Evolutionary conservation across 2,113 vertebrate species (phyloP).

Genomic region (Ophthalmolycus amberensis): DNA sequence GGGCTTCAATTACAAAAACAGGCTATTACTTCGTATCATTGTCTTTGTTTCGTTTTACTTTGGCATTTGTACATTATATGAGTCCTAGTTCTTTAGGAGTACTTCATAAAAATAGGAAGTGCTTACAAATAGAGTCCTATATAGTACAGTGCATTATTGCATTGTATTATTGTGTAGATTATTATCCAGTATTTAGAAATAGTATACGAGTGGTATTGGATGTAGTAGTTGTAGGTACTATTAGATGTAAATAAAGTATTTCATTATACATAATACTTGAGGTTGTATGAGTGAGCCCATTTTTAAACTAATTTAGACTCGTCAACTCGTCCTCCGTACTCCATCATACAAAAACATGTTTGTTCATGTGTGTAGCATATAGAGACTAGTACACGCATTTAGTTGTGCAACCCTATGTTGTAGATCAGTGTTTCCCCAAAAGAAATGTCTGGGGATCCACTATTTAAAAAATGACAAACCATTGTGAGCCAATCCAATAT

Average conservation of each 20-base stretch:
- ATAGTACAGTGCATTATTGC: background rate
- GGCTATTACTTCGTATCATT: background rate
- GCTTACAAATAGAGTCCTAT: background rate
- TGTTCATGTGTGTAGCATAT: too few species aligned
- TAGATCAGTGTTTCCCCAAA: too few species aligned
- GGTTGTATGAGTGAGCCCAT: background rate
- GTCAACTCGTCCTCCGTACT: too few species aligned
- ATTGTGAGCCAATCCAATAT: background rate
- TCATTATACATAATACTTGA: background rate
- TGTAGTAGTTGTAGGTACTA: too few species aligned
- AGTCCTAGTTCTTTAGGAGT: background rate
- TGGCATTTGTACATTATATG: background rate
- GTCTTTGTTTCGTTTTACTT: constrained; percentile 4
- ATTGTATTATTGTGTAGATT: background rate
- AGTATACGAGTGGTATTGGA: background rate
- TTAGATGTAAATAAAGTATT: background rate
- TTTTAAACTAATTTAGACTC: background rate
- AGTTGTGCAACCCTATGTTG: too few species aligned
- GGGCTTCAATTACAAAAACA: background rate
- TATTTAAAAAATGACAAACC: background rate
- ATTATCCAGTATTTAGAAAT: background rate
- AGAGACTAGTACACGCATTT: too few species aligned
- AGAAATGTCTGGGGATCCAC: background rate
- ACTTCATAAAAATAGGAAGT: background rate
- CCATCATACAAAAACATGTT: too few species aligned